These are phyloP conservation scores for Dione juno DNA, from an alignment of 2,888 invertebrate species.

Conservation along the genomic window DNA sequence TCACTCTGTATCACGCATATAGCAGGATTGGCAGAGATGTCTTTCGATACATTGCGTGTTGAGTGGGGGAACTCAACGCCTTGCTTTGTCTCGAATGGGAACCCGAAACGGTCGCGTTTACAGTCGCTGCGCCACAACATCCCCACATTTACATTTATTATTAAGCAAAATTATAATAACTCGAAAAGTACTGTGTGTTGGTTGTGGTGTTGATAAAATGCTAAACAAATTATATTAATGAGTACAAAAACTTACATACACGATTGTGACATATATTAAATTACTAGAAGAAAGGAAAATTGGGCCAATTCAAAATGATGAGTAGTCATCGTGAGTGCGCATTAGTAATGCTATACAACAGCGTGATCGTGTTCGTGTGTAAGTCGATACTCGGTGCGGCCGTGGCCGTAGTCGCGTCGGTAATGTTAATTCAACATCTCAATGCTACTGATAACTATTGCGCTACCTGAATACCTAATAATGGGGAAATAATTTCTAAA, in stretches of 20 bases:
- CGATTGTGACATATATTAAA: neutral
- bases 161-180: too few relatives aligned
- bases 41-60: too few relatives aligned
- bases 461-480: slow-evolving; percentile 51
- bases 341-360: slow-evolving; percentile 49
- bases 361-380: slow-evolving; percentile 42
- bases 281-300: neutral
- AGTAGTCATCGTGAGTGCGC: slow-evolving; percentile 44
- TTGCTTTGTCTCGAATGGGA: too few relatives aligned
- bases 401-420: slow-evolving; percentile 64
- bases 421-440: slow-evolving; percentile 67
- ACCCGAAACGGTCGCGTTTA: too few relatives aligned
- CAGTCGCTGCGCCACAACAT: too few relatives aligned
- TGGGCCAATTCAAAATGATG: slow-evolving; percentile 15
- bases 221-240: too few relatives aligned
- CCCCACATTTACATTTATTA: too few relatives aligned
- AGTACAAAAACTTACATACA: too few relatives aligned
- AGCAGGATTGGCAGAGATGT: neutral
- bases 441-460: slow-evolving; percentile 53
- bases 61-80: too few relatives aligned
- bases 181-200: too few relatives aligned
- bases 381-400: slow-evolving; percentile 50
- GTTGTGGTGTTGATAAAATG: too few relatives aligned
- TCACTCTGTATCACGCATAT: neutral
- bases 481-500: slow-evolving; percentile 44